Percentiles rank a stretch among this genome's conserved stretches.
These are phyloP conservation scores for Tenodera sinensis DNA, from an alignment of 2,888 invertebrate genomes.

Conservation along the genomic window DNA sequence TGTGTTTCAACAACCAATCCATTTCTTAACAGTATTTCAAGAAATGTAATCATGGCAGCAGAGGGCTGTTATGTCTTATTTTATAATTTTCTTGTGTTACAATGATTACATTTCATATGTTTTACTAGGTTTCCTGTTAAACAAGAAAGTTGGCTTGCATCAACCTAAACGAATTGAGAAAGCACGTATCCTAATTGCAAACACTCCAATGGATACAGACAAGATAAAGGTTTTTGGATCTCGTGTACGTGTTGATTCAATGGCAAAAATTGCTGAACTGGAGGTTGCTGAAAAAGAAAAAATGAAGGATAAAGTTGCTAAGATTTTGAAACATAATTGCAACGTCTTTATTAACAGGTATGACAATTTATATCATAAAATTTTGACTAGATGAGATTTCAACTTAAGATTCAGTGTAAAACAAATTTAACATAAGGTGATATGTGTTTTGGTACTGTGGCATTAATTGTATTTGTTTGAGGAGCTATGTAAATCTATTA, in stretches of 20 bases:
- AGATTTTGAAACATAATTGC: constrained; percentile 89
- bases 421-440: no score
- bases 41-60: no score
- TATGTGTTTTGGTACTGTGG: no score
- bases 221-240: constrained; percentile 99
- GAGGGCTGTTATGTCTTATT: no score
- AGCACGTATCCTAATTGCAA: constrained; percentile 94
- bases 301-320: constrained; percentile 98
- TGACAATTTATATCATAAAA: neutral
- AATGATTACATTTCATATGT: neutral
- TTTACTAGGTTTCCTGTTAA: constrained; percentile 73
- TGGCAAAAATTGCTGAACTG: constrained; percentile 94
- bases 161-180: constrained; percentile 95
- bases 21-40: no score
- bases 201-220: constrained; percentile 99
- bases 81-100: neutral
- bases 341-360: constrained; percentile 96
- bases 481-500: no score
- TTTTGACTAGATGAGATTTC: no score
- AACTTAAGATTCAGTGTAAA: no score
- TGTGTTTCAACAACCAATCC: no score
- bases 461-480: no score
- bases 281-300: constrained; percentile 98
- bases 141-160: constrained; percentile 95
- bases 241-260: constrained; percentile 85